phyloP scores from a whole-genome alignment of 2,888 invertebrate genomes.

The Patella ulyssiponensis region DNA sequence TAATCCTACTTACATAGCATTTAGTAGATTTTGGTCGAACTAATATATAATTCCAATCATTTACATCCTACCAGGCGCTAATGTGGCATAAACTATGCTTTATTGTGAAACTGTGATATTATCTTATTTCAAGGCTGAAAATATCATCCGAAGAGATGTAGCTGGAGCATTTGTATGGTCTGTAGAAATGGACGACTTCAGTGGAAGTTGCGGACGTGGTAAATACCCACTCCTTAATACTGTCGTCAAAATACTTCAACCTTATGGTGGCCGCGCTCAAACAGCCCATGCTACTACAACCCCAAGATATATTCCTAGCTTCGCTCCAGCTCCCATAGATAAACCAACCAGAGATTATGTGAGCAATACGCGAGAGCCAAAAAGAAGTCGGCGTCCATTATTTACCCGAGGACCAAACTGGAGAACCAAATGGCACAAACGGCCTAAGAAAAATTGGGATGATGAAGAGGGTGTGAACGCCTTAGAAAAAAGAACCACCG shows the following conservation, averaged over 20 bases:
- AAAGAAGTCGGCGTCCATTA: background rate
- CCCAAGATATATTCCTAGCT: background rate
- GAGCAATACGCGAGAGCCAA: background rate
- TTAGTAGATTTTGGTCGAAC: background rate
- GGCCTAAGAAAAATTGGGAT: conserved; percentile 14
- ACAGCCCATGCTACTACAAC: conserved; percentile 15
- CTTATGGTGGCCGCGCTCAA: conserved; percentile 23
- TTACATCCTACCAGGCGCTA: background rate
- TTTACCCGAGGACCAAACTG: conserved; percentile 4
- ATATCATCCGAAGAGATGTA: conserved; percentile 45
- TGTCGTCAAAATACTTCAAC: conserved; percentile 78
- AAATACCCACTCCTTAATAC: conserved; percentile 91
- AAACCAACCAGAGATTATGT: background rate
- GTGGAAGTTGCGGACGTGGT: conserved; percentile 87
- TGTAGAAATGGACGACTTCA: conserved; percentile 95
- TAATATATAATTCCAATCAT: background rate
- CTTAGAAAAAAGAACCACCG: conserved; percentile 18
- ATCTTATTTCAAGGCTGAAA: conserved; percentile 41
- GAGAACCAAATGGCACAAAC: background rate
- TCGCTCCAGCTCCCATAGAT: background rate
- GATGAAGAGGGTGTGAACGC: background rate
- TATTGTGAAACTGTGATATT: background rate
- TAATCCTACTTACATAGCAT: too few species aligned
- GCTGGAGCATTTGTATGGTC: conserved; percentile 98
- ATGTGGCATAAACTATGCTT: too few species aligned